phyloP scores from a whole-genome alignment of 2,888 invertebrate species.

The Meiosimyza platycephala region DNA sequence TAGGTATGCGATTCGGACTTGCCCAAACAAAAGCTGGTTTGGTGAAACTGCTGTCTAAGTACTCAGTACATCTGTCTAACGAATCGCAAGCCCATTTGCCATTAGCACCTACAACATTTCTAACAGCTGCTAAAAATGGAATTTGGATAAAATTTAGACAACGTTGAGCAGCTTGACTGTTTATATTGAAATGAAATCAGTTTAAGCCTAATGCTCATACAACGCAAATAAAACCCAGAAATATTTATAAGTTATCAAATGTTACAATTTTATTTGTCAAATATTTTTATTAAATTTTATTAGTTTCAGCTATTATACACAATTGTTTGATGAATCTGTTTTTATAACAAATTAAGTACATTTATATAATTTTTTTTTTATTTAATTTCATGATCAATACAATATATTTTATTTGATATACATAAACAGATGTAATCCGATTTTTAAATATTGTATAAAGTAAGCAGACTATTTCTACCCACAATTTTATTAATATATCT shows the following conservation, averaged over 20 bases:
- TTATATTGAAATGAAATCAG: too few relatives aligned
- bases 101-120: constrained; percentile 53
- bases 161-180: too few relatives aligned
- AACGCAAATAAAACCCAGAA: constrained; percentile 34
- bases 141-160: constrained; percentile 53
- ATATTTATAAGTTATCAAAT: not conserved
- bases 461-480: not conserved
- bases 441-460: not conserved
- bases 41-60: constrained; percentile 48
- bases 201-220: too few relatives aligned
- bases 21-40: constrained; percentile 56
- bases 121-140: constrained; percentile 52
- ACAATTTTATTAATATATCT: not conserved
- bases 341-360: too few relatives aligned
- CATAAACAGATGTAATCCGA: not conserved
- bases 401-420: not conserved
- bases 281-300: constrained; percentile 2
- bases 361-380: not conserved
- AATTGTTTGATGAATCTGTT: too few relatives aligned
- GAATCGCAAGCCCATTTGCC: constrained; percentile 36
- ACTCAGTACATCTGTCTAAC: constrained; percentile 46
- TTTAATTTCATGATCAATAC: not conserved
- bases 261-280: constrained; percentile 11
- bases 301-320: too few relatives aligned
- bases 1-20: constrained; percentile 56